phyloP scores from a whole-genome alignment of 2,113 vertebrate genomes.

The Lophochroa leadbeateri region DNA sequence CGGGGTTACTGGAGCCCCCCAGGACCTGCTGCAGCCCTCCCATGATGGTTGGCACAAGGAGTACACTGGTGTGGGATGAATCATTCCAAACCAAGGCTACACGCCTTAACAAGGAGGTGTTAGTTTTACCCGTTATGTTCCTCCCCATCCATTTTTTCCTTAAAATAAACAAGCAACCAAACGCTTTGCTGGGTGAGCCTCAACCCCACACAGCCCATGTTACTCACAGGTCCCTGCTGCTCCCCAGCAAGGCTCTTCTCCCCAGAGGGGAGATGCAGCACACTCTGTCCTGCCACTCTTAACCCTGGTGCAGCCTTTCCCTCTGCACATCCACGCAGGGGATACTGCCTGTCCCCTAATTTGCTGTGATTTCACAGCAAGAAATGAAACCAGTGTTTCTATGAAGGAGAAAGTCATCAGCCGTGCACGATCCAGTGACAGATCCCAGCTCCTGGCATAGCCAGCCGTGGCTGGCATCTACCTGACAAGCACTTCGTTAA shows the following conservation, averaged over 20 bases:
- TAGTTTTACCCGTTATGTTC: background rate
- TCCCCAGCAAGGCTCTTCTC: background rate
- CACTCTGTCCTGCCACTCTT: background rate
- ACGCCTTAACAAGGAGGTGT: background rate
- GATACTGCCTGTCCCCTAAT: background rate
- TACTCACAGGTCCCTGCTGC: background rate
- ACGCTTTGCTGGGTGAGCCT: background rate
- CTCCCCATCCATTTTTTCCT: background rate
- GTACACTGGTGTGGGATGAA: background rate
- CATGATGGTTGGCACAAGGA: background rate
- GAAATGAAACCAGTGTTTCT: background rate
- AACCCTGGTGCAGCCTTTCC: background rate
- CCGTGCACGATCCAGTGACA: background rate
- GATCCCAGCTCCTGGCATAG: background rate
- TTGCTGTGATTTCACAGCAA: background rate
- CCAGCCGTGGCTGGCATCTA: background rate
- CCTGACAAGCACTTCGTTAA: background rate
- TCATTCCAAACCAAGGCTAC: background rate
- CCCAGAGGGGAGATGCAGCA: background rate
- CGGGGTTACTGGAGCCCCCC: background rate
- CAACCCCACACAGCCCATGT: background rate
- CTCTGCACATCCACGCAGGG: rapidly evolving
- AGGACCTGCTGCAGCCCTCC: background rate
- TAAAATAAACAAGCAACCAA: background rate
- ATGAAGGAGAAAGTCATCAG: background rate